Conservation (phyloP, 2,113 vertebrate genomes). For the Lota lota region DNA sequence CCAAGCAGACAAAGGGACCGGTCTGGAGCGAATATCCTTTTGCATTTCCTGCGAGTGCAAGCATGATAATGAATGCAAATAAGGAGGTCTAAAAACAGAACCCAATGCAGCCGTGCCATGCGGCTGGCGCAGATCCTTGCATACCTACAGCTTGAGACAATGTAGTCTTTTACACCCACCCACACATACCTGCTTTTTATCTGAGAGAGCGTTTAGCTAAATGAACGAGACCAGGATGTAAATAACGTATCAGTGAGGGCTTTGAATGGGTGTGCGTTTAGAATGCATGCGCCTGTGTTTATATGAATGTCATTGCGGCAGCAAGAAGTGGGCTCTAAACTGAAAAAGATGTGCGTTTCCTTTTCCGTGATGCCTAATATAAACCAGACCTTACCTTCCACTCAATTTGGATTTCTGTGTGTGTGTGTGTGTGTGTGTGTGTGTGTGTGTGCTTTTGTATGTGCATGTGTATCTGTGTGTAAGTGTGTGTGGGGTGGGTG, state of each 20-base stretch:
- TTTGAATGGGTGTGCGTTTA: constrained; percentile 20
- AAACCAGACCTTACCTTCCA: constrained; percentile 61
- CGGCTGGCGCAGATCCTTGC: constrained; percentile 16
- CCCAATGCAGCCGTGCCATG: neutral
- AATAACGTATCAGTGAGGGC: constrained; percentile 38
- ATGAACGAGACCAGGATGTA: constrained; percentile 52
- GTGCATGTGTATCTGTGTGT: too few relatives aligned
- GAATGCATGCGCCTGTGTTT: constrained; percentile 36
- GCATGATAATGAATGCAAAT: constrained; percentile 52
- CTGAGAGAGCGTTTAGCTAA: constrained; percentile 34
- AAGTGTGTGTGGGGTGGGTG: constrained; percentile 12
- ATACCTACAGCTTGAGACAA: constrained; percentile 38
- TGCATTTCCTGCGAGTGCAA: constrained; percentile 32
- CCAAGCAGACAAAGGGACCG: neutral
- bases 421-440: constrained; percentile 10
- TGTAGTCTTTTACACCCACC: constrained; percentile 23
- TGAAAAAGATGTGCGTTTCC: constrained; percentile 69
- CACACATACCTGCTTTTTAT: constrained; percentile 51
- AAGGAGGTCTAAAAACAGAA: constrained; percentile 29
- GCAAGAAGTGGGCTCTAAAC: constrained; percentile 61
- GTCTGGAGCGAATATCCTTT: constrained; percentile 37
- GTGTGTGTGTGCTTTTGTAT: constrained; percentile 27
- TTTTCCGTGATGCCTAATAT: constrained; percentile 61
- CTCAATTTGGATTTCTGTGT: constrained; percentile 24
- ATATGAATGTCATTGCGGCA: constrained; percentile 47